phyloP scores from a whole-genome alignment of 1,140 invertebrate species.

The Drosophila repleta region DNA sequence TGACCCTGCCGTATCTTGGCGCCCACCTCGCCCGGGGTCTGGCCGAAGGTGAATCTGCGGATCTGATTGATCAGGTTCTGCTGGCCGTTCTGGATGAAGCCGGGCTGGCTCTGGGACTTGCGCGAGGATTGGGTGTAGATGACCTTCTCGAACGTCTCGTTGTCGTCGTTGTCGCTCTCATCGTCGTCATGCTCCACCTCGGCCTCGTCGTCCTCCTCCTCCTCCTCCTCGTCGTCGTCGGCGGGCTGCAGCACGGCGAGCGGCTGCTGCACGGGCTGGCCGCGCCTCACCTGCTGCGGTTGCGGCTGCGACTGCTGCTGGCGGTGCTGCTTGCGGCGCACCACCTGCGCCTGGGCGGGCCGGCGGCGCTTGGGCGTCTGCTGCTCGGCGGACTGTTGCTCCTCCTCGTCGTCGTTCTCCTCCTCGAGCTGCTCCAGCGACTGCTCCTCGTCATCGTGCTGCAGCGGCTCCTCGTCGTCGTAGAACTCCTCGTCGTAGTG shows the following conservation, averaged over 20 bases:
- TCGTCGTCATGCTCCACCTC: conserved; percentile 32
- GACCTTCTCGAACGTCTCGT: conserved; percentile 31
- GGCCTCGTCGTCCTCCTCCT: conserved; percentile 31
- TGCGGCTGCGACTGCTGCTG: conserved; percentile 26
- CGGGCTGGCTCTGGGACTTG: conserved; percentile 61
- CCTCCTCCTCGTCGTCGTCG: conserved; percentile 29
- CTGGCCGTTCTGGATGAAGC: conserved; percentile 73
- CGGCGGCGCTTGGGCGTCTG: conserved; percentile 33
- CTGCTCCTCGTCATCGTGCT: conserved; percentile 35
- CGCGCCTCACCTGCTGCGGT: conserved; percentile 23
- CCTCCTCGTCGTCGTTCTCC: conserved; percentile 32
- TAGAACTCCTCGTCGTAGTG: conserved; percentile 66
- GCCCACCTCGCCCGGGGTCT: conserved; percentile 60
- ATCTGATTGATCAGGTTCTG: conserved; percentile 76
- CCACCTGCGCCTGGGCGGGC: conserved; percentile 36
- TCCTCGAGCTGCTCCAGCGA: conserved; percentile 29
- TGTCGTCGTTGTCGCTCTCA: conserved; percentile 44
- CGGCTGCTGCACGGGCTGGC: no score
- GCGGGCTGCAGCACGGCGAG: conserved; percentile 34
- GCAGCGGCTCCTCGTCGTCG: conserved; percentile 41
- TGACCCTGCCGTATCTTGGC: conserved; percentile 39
- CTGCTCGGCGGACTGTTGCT: conserved; percentile 24
- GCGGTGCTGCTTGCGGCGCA: conserved; percentile 32
- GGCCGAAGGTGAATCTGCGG: conserved; percentile 71
- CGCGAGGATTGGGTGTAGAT: conserved; percentile 51